Base-by-base conservation (phyloP, 2,888 invertebrate genomes). In the Ormia ochracea region DNA sequence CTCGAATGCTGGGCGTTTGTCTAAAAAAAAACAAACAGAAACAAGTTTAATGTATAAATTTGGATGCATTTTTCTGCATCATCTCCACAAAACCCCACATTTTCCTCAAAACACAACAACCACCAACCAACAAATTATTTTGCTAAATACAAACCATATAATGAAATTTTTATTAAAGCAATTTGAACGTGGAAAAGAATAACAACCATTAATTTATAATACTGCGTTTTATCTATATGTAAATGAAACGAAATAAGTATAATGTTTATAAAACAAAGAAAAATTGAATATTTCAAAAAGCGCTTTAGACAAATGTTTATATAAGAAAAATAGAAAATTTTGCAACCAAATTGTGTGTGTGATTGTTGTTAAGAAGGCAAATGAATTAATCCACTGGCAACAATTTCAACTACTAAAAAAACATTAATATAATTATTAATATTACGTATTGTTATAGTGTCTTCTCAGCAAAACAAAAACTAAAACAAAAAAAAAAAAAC, bases 1-100 rank as follows among this genome's bases (percentile, higher is more conserved):
- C 92, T 99, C 88, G 99, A 99, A 92, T 98, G 98, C 91, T 99
- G 98, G 98, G 97, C 97, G 89, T 99, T 99, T 92, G 93, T 96
- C 91, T 96, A 95, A 89, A 83, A 83, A 68, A 66, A 58, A 43
- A 26, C n/a, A 45, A 65, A 36, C 19, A 45, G 3, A 31, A 58
- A 52, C 38, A 68, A 77, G 83, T 82, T 28, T 17, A 50, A 61
- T n/a, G 52, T 50, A 5, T 28, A 12, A 2, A 31, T 36, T 10
- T 59, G 10, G 45, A 73, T 68, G 74, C 21, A 66, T 41, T 72
- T 65, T 73, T 61, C 23, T 65, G n/a, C 77, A 69, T 63, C 81
- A 72, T 66, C 50, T 38, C 14, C 56, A 45, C n/a, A 50, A 48
- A 52, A n/a, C n/a, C 12, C 14, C 36, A 21, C 23, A 59, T 56